A percentile compares a stretch with the other conserved stretches of the same genome.
phyloP scores from a whole-genome alignment of 2,797 vertebrate genomes.

The Ambastaia sidthimunki region DNA sequence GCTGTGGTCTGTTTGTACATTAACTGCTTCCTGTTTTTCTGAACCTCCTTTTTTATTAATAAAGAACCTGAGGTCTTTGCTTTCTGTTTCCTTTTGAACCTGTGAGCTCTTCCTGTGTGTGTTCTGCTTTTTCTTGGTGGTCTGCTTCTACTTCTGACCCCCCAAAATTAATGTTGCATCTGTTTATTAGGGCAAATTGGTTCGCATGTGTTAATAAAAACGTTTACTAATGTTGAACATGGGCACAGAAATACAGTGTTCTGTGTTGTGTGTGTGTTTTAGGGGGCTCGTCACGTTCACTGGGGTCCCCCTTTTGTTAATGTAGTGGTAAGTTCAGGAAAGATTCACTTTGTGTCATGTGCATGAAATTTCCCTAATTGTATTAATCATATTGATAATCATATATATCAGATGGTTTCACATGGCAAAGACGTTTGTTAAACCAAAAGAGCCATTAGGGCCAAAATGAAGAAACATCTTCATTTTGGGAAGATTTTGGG shows the following conservation, averaged over 20 bases:
- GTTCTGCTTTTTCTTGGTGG: background rate
- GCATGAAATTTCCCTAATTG: background rate
- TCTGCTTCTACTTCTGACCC: background rate
- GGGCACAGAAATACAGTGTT: background rate
- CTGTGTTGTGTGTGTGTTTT: constrained; percentile 43
- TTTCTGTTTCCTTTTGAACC: constrained; percentile 20
- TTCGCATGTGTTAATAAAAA: background rate
- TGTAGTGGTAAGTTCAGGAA: constrained; percentile 40
- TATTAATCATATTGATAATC: background rate
- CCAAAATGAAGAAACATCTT: background rate
- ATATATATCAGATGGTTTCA: constrained; percentile 7
- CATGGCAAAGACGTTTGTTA: background rate
- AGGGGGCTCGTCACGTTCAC: constrained; percentile 52
- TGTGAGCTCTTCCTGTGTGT: constrained; percentile 10
- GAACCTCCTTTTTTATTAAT: constrained; percentile 36
- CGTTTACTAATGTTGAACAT: background rate
- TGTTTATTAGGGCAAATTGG: background rate
- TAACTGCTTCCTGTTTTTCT: constrained; percentile 1
- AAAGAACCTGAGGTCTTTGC: constrained; percentile 41
- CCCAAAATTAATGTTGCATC: background rate
- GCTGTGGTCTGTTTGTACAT: constrained; percentile 2
- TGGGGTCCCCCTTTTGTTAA: constrained; percentile 48
- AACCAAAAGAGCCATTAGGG: background rate
- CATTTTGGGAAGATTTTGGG: too few species aligned
- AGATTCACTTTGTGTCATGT: background rate